These are phyloP conservation scores for Ophioderma brevispina DNA, from an alignment of 35 echinoderm and acorn worm species.

Conservation along the genomic window DNA sequence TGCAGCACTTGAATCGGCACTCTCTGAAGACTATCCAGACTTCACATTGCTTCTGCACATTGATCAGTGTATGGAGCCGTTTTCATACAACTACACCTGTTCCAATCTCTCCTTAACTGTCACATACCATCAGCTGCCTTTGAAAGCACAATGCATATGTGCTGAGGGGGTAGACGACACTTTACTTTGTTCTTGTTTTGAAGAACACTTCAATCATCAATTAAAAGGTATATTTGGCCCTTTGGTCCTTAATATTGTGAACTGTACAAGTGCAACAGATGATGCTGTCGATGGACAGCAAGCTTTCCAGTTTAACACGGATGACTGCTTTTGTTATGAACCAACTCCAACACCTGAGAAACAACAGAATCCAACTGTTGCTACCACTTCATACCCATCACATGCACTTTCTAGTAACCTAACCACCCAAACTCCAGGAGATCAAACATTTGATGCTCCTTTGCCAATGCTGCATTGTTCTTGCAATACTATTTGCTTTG, in stretches of 20 bases:
- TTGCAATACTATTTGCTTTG: conserved; percentile 19
- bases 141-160: conserved; percentile 26
- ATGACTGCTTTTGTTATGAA: neutral
- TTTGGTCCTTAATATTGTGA: neutral
- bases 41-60: conserved; percentile 31
- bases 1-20: neutral
- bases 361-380: neutral
- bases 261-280: neutral
- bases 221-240: neutral
- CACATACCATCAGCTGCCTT: neutral
- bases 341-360: neutral
- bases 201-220: neutral
- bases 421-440: too few species aligned
- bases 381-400: neutral
- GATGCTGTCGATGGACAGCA: neutral
- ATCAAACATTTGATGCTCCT: neutral
- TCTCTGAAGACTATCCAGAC: neutral
- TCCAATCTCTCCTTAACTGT: conserved; percentile 26
- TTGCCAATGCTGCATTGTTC: neutral
- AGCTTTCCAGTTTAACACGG: neutral
- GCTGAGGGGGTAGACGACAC: neutral
- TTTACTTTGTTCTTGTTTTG: neutral
- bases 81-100: conserved; percentile 54
- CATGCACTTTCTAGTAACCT: neutral
- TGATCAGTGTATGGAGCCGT: conserved; percentile 10